phyloP scores from a whole-genome alignment of 2,888 invertebrate genomes.

The Lobophora halterata region DNA sequence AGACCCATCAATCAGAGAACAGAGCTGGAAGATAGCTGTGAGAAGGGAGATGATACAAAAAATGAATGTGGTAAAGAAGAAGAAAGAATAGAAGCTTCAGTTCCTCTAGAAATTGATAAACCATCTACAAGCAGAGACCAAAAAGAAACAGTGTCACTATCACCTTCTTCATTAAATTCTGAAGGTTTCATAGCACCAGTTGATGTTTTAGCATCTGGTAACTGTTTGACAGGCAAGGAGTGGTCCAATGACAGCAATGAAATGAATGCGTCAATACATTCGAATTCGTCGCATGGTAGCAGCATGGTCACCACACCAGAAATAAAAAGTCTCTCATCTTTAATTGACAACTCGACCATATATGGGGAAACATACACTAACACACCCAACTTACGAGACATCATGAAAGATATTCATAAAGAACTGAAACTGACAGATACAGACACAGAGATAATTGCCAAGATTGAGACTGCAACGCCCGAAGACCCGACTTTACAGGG shows the following conservation, averaged over 20 bases:
- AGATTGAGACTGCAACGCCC: conserved; percentile 49
- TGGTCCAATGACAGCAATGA: conserved; percentile 84
- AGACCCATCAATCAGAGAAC: conserved; percentile 44
- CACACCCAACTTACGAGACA: conserved; percentile 82
- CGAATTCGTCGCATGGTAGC: conserved; percentile 76
- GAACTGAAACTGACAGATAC: conserved; percentile 63
- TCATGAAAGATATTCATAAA: conserved; percentile 74
- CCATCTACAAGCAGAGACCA: conserved; percentile 57
- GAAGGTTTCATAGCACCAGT: conserved; percentile 56
- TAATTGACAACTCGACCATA: conserved; percentile 61
- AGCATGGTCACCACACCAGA: conserved; percentile 76
- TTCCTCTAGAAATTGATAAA: conserved; percentile 45
- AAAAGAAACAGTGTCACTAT: conserved; percentile 42
- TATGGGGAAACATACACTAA: conserved; percentile 55
- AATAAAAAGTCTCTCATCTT: conserved; percentile 69
- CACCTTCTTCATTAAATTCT: conserved; percentile 56
- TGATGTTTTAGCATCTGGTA: conserved; percentile 76
- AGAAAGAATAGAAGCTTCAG: conserved; percentile 15
- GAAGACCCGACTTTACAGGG: conserved; percentile 70
- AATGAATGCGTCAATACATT: conserved; percentile 71
- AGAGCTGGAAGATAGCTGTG: conserved; percentile 27
- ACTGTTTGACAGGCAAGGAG: conserved; percentile 83
- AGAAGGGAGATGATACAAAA: conserved; percentile 28
- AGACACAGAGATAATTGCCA: conserved; percentile 52
- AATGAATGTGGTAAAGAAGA: conserved; percentile 29